Evolutionary conservation across 2,888 invertebrate species (phyloP).

Genomic region (Rugalucina vietnamica): DNA sequence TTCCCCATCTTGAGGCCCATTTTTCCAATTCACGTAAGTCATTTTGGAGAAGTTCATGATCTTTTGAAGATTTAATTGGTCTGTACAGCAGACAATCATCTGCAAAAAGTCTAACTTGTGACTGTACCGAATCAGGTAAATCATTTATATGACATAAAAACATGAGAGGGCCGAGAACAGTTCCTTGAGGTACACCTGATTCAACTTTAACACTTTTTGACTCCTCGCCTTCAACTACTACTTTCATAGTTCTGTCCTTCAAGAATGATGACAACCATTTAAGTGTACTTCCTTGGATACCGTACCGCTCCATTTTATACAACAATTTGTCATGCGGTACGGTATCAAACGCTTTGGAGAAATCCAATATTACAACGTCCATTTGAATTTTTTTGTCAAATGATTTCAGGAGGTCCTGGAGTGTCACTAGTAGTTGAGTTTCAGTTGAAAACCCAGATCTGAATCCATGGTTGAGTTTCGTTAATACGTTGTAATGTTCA

Average conservation of each 20-base stretch:
- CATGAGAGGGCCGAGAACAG: conserved; percentile 29
- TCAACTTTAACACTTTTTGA: conserved; percentile 1
- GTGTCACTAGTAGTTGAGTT: not conserved
- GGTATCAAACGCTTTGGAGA: too few species aligned
- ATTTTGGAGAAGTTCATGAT: not conserved
- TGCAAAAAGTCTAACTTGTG: not conserved
- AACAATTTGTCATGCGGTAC: conserved; percentile 7
- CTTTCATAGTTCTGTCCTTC: not conserved
- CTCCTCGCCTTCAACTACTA: not conserved
- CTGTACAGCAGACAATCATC: not conserved
- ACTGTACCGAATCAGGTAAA: not conserved
- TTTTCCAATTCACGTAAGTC: not conserved
- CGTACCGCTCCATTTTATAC: not conserved
- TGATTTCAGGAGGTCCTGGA: not conserved
- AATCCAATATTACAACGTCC: not conserved
- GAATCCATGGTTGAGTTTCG: conserved; percentile 11
- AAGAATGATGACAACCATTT: not conserved
- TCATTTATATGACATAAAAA: not conserved
- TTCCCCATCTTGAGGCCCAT: not conserved
- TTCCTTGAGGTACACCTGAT: not conserved
- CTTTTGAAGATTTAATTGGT: not conserved
- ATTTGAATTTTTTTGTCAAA: not conserved
- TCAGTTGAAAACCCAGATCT: conserved; percentile 14
- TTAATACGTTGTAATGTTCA: not conserved
- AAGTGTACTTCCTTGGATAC: not conserved